A percentile compares a stretch with the other conserved stretches of the same genome.
phyloP scores from a whole-genome alignment of 2,888 invertebrate species.

The Macrophya annulata region DNA sequence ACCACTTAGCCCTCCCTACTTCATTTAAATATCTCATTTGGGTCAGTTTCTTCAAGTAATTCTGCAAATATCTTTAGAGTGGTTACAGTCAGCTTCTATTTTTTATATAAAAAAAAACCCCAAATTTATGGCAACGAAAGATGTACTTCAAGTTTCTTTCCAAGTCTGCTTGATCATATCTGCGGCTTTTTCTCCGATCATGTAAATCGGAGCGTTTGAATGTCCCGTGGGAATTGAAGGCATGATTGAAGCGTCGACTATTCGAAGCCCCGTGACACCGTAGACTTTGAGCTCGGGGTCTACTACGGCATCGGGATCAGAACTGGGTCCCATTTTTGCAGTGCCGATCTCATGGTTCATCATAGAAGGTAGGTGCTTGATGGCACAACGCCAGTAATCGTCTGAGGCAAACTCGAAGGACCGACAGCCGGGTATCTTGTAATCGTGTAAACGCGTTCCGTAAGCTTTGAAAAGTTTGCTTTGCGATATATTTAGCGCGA shows the following conservation, averaged over 20 bases:
- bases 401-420: conserved; percentile 80
- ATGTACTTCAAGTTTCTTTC: conserved; percentile 70
- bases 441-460: conserved; percentile 76
- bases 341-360: conserved; percentile 85
- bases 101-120: neutral
- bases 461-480: conserved; percentile 80
- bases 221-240: conserved; percentile 83
- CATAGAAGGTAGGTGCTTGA: conserved; percentile 83
- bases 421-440: conserved; percentile 82
- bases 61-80: neutral
- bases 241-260: conserved; percentile 83
- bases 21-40: too few relatives aligned
- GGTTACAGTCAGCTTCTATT: neutral
- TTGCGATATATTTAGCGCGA: conserved; percentile 80
- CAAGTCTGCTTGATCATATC: conserved; percentile 82
- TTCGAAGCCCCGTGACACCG: conserved; percentile 81
- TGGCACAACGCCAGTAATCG: conserved; percentile 86
- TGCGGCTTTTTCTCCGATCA: conserved; percentile 84
- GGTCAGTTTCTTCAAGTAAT: neutral
- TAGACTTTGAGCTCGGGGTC: conserved; percentile 81
- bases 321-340: conserved; percentile 82
- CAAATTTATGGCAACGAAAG: neutral
- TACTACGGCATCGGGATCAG: conserved; percentile 82
- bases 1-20: too few relatives aligned
- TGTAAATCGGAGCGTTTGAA: conserved; percentile 82